phyloP scores from a whole-genome alignment of 2,113 vertebrate genomes.

The Dromaius novaehollandiae region DNA sequence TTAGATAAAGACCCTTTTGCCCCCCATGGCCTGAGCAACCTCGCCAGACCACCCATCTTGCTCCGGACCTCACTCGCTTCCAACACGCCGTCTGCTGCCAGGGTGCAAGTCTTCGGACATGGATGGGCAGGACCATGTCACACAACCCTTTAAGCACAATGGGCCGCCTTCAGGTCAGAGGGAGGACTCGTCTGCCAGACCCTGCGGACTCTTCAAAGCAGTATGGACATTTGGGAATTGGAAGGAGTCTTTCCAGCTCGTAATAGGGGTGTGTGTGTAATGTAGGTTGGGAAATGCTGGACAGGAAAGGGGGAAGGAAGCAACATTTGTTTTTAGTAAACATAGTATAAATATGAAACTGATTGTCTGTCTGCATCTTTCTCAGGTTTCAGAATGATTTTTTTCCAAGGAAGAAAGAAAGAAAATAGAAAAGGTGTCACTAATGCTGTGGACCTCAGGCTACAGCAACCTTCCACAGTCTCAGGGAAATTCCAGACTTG shows the following conservation, averaged over 20 bases:
- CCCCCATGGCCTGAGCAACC: neutral
- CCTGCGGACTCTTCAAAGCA: neutral
- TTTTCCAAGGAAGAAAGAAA: neutral
- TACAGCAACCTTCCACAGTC: neutral
- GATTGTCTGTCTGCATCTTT: neutral
- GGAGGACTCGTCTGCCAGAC: neutral
- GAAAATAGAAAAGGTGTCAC: neutral
- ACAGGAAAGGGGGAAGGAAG: neutral
- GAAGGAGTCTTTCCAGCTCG: neutral
- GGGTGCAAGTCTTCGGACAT: accelerated
- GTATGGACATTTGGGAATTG: neutral
- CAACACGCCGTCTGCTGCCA: neutral
- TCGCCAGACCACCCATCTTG: constrained; percentile 33
- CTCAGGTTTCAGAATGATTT: neutral
- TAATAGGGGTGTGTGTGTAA: neutral
- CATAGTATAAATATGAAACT: neutral
- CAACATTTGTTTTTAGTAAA: neutral
- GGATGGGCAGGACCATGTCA: accelerated
- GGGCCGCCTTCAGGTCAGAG: neutral
- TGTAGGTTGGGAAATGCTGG: neutral
- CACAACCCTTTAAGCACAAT: accelerated
- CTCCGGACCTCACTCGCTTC: neutral
- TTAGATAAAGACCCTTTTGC: constrained; percentile 29
- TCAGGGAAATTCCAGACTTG: neutral
- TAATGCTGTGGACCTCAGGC: neutral